Percentiles rank a stretch among this genome's conserved stretches.
phyloP scores from a whole-genome alignment of 2,113 vertebrate species.

The Pao palembangensis region DNA sequence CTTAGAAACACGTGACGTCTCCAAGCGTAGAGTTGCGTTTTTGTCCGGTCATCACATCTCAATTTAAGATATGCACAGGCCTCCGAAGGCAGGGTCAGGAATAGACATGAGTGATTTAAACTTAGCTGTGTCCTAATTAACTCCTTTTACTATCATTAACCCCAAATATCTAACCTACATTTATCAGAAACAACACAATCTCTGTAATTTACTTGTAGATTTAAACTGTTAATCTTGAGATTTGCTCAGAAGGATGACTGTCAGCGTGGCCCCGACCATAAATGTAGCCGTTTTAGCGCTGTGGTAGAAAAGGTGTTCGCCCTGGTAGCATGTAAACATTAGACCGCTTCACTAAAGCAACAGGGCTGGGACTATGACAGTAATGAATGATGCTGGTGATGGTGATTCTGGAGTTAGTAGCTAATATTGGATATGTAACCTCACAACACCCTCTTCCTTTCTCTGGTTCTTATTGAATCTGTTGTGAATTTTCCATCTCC shows the following conservation, averaged over 20 bases:
- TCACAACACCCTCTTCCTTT: not conserved
- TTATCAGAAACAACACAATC: too few relatives aligned
- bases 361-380: not conserved
- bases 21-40: too few relatives aligned
- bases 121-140: too few relatives aligned
- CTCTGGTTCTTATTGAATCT: slow-evolving; percentile 2
- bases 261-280: slow-evolving; percentile 6
- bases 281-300: slow-evolving; percentile 32
- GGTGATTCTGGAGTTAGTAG: slow-evolving; percentile 1
- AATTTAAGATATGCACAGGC: too few relatives aligned
- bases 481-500: slow-evolving; percentile 25
- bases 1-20: too few relatives aligned
- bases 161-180: too few relatives aligned
- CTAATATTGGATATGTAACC: not conserved
- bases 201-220: too few relatives aligned
- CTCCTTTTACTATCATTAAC: too few relatives aligned
- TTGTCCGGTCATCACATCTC: too few relatives aligned
- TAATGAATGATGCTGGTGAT: not conserved
- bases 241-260: not conserved
- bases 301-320: slow-evolving; percentile 2
- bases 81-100: too few relatives aligned
- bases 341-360: slow-evolving; percentile 17
- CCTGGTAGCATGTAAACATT: slow-evolving; percentile 17
- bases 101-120: too few relatives aligned
- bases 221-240: too few relatives aligned